Base-by-base conservation (phyloP, 2,888 invertebrate genomes). In the Lepidochitona cinerea region DNA sequence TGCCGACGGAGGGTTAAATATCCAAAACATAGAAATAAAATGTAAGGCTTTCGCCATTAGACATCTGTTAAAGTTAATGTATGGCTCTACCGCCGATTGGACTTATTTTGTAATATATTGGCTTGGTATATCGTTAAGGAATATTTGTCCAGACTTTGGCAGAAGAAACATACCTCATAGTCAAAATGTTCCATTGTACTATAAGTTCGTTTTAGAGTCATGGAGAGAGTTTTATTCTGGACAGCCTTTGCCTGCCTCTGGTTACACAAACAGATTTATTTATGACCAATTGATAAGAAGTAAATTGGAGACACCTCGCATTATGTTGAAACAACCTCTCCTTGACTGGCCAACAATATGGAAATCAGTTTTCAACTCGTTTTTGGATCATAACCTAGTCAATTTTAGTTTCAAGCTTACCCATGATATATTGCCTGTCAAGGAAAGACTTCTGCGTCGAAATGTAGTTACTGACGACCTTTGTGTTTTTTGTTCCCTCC, bases 51-150 rank as follows among this genome's bases (percentile, higher is more conserved):
- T 66, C 26, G 35, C 18, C 37, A 23, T 35, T 23, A 14, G n/a
- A n/a, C 37, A 36, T 66, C 9, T 66, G 14, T 29, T 66, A 66
- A 66, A 66, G 26, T 37, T 4, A 29, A 66, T 66, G 35, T n/a
- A 66, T 66, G 66, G 66, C 14, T 23, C 36, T 23, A 7, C 64
- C 18, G 64, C 64, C 14, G 33, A 64, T 36, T 66, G 66, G 66
- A 35, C 32, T 23, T 66, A 66, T 9, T 66, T 66, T 66, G 66
- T 37, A 18, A 36, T 66, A 18, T 66, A 66, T 66, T 33, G 66
- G 37, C 9, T 66, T 9, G 66, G 66, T 29, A n/a, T 66, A 23
- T 35, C 66, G 18, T 66, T 66, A 66, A 35, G 66, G 4, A 4
- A 59, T 59, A 32, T 59, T 23, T 59, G 59, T 59, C 59, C 4